Percentiles rank a stretch among this genome's conserved stretches.
These are phyloP conservation scores for Caenorhabditis auriculariae DNA, from an alignment of 2,888 invertebrate genomes.

Conservation along the genomic window DNA sequence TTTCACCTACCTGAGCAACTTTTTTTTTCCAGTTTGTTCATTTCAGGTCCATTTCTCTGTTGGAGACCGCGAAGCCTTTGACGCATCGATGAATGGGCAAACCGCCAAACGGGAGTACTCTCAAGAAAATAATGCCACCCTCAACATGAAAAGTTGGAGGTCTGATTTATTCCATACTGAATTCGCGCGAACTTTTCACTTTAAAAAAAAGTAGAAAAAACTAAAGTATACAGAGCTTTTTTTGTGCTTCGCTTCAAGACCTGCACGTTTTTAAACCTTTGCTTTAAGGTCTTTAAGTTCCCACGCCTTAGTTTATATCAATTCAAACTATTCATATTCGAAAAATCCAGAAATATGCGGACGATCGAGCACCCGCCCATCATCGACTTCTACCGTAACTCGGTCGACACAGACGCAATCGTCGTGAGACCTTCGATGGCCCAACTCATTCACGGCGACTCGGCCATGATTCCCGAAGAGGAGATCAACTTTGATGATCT, in stretches of 20 bases:
- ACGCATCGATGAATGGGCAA: too few relatives aligned
- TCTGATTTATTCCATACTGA: too few relatives aligned
- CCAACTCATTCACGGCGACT: conserved; percentile 54
- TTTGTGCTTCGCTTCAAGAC: too few relatives aligned
- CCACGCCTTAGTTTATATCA: too few relatives aligned
- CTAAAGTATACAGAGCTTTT: too few relatives aligned
- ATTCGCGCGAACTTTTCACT: too few relatives aligned
- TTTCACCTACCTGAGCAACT: too few relatives aligned
- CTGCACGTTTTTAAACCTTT: not conserved
- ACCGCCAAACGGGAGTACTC: conserved; percentile 8
- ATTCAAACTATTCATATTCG: too few relatives aligned
- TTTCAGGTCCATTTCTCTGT: conserved; percentile 47
- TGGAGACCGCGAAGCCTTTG: conserved; percentile 29
- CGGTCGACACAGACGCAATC: conserved; percentile 38
- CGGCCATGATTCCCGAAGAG: conserved; percentile 29
- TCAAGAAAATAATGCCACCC: conserved; percentile 38
- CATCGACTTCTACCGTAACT: conserved; percentile 68
- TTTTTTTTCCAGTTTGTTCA: not conserved
- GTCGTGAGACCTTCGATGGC: conserved; percentile 57
- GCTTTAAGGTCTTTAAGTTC: too few relatives aligned
- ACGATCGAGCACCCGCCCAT: conserved; percentile 65
- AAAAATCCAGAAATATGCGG: conserved; percentile 49
- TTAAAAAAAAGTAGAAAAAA: too few relatives aligned
- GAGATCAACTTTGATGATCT: conserved; percentile 22
- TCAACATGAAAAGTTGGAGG: conserved; percentile 54